These are phyloP conservation scores for Takifugu rubripes DNA, from an alignment of 2,797 vertebrate species.

Conservation along the genomic window DNA sequence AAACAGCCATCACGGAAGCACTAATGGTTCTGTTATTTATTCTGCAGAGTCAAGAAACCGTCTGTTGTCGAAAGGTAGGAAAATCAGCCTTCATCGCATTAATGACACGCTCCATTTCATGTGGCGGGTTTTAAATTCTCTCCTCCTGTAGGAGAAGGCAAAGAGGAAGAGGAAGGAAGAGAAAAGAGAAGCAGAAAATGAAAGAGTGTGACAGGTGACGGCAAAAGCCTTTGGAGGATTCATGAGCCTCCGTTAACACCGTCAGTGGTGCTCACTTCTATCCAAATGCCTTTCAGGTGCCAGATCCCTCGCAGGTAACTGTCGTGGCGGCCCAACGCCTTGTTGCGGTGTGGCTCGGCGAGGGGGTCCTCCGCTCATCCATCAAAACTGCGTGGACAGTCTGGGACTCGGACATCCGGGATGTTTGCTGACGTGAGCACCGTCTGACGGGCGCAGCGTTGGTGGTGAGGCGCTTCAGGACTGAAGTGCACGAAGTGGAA, in stretches of 20 bases:
- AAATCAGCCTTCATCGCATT: not conserved
- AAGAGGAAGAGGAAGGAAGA: constrained; percentile 85
- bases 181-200: constrained; percentile 82
- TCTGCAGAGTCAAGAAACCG: constrained; percentile 65
- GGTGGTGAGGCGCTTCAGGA: constrained; percentile 54
- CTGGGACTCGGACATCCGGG: constrained; percentile 62
- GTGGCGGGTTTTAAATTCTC: not conserved
- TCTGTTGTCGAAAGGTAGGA: constrained; percentile 63
- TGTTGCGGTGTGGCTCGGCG: constrained; percentile 58
- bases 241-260: not conserved
- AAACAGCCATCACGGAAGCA: no score
- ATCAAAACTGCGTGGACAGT: constrained; percentile 50
- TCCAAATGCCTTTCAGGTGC: constrained; percentile 63
- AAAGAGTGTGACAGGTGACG: constrained; percentile 88
- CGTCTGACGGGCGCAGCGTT: constrained; percentile 46
- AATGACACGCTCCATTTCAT: not conserved
- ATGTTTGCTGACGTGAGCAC: constrained; percentile 54
- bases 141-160: constrained; percentile 74
- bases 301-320: constrained; percentile 81
- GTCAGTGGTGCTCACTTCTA: constrained; percentile 1
- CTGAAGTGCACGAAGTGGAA: constrained; percentile 55
- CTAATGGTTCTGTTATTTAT: constrained; percentile 17
- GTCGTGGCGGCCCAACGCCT: constrained; percentile 35
- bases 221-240: not conserved
- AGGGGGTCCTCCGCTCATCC: constrained; percentile 59